Conservation (phyloP, 2,888 invertebrate species). For the Siphlonurus alternatus region DNA sequence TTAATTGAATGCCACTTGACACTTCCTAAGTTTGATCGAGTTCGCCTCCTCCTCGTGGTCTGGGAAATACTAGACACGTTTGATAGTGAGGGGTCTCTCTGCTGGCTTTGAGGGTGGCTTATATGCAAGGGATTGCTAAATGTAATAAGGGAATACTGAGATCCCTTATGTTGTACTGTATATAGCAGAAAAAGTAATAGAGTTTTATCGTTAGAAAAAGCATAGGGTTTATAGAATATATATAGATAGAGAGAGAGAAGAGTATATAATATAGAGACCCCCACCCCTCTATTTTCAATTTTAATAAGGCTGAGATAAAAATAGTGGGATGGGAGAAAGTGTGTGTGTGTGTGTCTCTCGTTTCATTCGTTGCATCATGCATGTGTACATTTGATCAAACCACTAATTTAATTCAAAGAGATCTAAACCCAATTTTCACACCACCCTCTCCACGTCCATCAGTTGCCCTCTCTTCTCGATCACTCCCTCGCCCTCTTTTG, state of each 20-base stretch:
- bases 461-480: background rate
- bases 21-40: too few relatives aligned
- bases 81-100: too few relatives aligned
- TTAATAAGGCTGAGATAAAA: too few relatives aligned
- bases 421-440: conserved; percentile 4
- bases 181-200: background rate
- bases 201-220: background rate
- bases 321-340: background rate
- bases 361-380: background rate
- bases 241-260: too few relatives aligned
- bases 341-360: too few relatives aligned
- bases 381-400: conserved; percentile 2
- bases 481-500: background rate
- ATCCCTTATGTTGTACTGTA: background rate
- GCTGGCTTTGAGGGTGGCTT: too few relatives aligned
- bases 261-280: background rate
- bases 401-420: conserved; percentile 4
- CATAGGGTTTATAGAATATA: background rate
- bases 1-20: conserved; percentile 2
- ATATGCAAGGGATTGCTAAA: background rate
- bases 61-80: too few relatives aligned
- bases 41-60: too few relatives aligned
- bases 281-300: too few relatives aligned
- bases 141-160: background rate
- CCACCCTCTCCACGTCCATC: background rate